These are phyloP conservation scores for Syndactyla subalaris DNA, from an alignment of 2,797 vertebrate species.

Conservation along the genomic window DNA sequence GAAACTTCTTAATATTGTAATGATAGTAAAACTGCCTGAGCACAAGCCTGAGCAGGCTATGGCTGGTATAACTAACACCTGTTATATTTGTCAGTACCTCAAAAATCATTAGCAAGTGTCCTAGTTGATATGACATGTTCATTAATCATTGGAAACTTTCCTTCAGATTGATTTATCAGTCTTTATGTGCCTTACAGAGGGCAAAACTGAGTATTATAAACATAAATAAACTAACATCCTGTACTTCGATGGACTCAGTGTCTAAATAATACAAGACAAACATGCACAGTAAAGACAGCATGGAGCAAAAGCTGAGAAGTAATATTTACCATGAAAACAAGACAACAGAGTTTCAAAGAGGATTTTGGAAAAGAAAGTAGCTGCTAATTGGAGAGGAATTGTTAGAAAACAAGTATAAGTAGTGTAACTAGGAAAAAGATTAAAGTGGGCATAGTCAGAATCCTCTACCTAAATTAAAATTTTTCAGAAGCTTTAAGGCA, in stretches of 20 bases:
- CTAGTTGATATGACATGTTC: slow-evolving; percentile 60
- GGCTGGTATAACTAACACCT: slow-evolving; percentile 63
- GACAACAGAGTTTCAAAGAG: background rate
- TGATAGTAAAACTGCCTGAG: slow-evolving; percentile 26
- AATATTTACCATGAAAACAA: background rate
- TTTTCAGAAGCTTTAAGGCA: background rate
- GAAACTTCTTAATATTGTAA: slow-evolving; percentile 30
- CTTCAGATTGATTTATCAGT: slow-evolving; percentile 71
- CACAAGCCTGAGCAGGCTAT: background rate
- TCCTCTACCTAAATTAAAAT: background rate
- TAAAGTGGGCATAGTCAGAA: background rate
- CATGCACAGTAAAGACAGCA: background rate
- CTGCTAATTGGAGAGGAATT: background rate
- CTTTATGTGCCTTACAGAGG: background rate
- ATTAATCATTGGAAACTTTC: slow-evolving; percentile 72
- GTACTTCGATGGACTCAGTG: background rate
- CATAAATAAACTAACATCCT: background rate
- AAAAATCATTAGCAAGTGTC: slow-evolving; percentile 72
- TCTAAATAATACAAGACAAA: background rate
- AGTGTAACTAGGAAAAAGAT: background rate
- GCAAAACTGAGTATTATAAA: background rate
- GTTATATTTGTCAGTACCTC: slow-evolving; percentile 63
- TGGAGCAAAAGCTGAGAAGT: background rate
- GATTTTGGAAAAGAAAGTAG: background rate
- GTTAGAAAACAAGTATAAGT: background rate